Evolutionary conservation across 2,888 invertebrate species (phyloP).

Genomic region (Mythimna albipuncta): DNA sequence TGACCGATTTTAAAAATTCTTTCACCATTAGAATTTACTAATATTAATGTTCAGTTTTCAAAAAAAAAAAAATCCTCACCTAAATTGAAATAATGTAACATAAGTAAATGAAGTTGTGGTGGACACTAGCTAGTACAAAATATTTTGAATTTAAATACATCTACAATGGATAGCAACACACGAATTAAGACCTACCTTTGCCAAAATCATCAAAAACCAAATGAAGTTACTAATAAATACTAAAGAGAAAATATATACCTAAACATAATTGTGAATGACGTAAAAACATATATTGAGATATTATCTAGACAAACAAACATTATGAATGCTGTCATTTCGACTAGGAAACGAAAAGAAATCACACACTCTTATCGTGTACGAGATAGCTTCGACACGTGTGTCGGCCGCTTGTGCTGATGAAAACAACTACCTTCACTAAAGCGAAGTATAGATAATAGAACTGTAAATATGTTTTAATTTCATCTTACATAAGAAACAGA

Average conservation of each 20-base stretch:
- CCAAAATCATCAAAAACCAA: not conserved
- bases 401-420: not conserved
- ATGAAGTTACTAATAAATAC: not conserved
- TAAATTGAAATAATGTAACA: too few relatives aligned
- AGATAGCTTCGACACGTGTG: not conserved
- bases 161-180: not conserved
- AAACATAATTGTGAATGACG: not conserved
- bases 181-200: not conserved
- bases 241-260: not conserved
- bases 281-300: not conserved
- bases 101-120: too few relatives aligned
- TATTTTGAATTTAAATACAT: too few relatives aligned
- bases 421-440: not conserved
- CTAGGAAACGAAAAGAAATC: constrained; percentile 12
- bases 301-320: not conserved
- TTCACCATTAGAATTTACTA: too few relatives aligned
- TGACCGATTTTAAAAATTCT: too few relatives aligned
- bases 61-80: too few relatives aligned
- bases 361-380: not conserved
- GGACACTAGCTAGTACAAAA: too few relatives aligned
- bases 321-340: not conserved
- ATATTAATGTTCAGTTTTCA: too few relatives aligned
- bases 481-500: too few relatives aligned
- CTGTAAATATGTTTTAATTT: too few relatives aligned
- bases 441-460: too few relatives aligned